Evolutionary conservation across 2,113 vertebrate genomes (phyloP).

Genomic region (Gymnobelideus leadbeateri): DNA sequence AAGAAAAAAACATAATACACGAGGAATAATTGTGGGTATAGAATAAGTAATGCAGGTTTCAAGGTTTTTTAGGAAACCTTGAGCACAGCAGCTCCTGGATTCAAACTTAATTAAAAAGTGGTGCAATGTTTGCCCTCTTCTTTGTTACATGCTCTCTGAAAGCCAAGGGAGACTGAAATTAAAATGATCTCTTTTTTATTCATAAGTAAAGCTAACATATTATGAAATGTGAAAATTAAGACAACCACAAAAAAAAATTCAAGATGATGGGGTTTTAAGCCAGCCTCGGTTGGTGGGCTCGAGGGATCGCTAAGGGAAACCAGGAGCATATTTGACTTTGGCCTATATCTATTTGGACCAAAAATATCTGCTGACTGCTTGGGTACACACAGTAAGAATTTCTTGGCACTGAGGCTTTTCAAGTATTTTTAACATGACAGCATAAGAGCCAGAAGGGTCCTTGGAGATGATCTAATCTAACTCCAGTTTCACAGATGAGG

Average conservation of each 20-base stretch:
- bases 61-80: slow-evolving; percentile 1
- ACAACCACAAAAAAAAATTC: background rate
- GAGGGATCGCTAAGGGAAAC: background rate
- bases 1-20: background rate
- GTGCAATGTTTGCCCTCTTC: background rate
- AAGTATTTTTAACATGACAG: background rate
- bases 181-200: slow-evolving; percentile 8
- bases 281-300: background rate
- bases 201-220: background rate
- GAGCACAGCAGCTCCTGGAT: background rate
- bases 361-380: background rate
- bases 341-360: background rate
- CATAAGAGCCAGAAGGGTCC: too few species aligned
- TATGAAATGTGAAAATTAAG: background rate
- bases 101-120: background rate
- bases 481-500: background rate
- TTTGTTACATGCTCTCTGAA: background rate
- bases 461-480: background rate
- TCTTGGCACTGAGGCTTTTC: background rate
- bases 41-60: background rate
- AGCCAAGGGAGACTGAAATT: background rate
- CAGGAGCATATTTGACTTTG: background rate
- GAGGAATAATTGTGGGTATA: background rate
- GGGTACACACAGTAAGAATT: background rate
- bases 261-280: background rate